phyloP scores from a whole-genome alignment of 2,888 invertebrate species.

The Lochmaea capreae region DNA sequence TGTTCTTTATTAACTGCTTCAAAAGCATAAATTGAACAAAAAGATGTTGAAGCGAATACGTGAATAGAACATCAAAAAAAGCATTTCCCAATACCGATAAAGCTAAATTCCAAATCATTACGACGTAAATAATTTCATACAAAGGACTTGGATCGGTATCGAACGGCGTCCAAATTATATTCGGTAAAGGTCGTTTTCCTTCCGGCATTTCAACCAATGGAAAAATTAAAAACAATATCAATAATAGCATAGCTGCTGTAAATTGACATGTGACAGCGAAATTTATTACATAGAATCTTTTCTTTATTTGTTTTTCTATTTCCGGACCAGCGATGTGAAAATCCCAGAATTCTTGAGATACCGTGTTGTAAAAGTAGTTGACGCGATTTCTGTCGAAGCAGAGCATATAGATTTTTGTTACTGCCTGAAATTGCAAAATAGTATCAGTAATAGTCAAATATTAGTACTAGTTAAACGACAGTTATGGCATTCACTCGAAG shows the following conservation, averaged over 20 bases:
- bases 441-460: not conserved
- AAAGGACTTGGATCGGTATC: conserved; percentile 46
- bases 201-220: conserved; percentile 44
- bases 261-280: conserved; percentile 27
- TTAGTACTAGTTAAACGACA: too few relatives aligned
- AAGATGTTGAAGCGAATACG: conserved; percentile 45
- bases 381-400: conserved; percentile 38
- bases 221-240: conserved; percentile 35
- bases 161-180: conserved; percentile 45
- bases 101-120: conserved; percentile 42
- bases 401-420: conserved; percentile 39
- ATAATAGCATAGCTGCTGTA: conserved; percentile 18
- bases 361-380: conserved; percentile 40
- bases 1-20: conserved; percentile 38
- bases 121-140: conserved; percentile 42
- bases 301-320: conserved; percentile 29
- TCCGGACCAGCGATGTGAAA: conserved; percentile 39
- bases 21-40: conserved; percentile 44
- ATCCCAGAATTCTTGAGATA: conserved; percentile 45
- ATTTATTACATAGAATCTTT: conserved; percentile 37
- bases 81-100: conserved; percentile 43
- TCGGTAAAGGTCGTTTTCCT: conserved; percentile 43
- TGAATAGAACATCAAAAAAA: conserved; percentile 43
- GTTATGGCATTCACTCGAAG: too few relatives aligned
- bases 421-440: conserved; percentile 40